Evolutionary conservation across 2,888 invertebrate species (phyloP), one percentile per base, ranked within the genome.

Genomic region (Lasioglossum villosulum): DNA sequence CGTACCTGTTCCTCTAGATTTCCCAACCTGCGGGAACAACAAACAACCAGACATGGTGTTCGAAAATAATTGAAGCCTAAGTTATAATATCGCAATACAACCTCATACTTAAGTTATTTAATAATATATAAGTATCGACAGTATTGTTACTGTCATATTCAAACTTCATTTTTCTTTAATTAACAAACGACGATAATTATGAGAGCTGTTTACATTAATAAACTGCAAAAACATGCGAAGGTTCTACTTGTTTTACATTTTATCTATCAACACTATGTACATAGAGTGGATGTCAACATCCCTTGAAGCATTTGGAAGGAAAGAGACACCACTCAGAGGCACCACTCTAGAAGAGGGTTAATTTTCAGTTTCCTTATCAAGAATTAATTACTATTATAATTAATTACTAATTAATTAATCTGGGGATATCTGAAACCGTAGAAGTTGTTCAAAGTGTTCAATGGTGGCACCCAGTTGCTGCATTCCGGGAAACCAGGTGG

Each of bases 11-110:
- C 93, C 93, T 10, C 88, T 92, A 3, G 78, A 93, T 78, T 93
- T 93, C 80, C 93, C 93, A 10, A 91, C 89, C 1, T 93, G 93
- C 59, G 93, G 93, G 4, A 91, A 86, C 78, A 91, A 93, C 81
- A 93, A 93, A 76, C 90, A 89, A 37, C 91, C 92, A 6, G 91
- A 92, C 37, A 83, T 92, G 82, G 86, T 93, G 78, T 93, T 93
- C 59, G 92, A 93, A 19, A 45, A 23, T 23, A 72, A 80, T 30
- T 87, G 63, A 42, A 45, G 37, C 27, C 71, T 84, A 79, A 78
- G 34, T 45, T 59, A 52, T 19, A 66, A 56, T 45, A 75, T 56
- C 23, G 19, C 19, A 23, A 37, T 68, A 23, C 19, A 68, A n/a
- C 23, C 37, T 68, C 23, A 4, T 23, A 4, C 37, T 12, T 68